phyloP scores from a whole-genome alignment of 2,113 vertebrate species.

The Speoplatyrhinus poulsoni region DNA sequence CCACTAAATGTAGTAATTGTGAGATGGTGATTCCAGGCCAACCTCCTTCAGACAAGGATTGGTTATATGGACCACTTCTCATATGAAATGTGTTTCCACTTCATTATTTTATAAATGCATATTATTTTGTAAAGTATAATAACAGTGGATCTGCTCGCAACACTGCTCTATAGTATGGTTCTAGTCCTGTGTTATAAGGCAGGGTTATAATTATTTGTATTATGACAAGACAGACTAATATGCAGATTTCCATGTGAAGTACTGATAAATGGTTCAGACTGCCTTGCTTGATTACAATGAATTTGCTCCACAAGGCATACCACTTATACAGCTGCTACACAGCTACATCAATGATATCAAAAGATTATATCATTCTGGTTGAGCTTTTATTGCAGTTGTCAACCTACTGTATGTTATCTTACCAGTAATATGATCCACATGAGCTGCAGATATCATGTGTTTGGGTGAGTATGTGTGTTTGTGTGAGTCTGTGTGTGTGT shows the following conservation, averaged over 20 bases:
- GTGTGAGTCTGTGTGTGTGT: constrained; percentile 2
- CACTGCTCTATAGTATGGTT: too few relatives aligned
- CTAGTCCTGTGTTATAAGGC: too few relatives aligned
- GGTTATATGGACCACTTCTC: constrained; percentile 36
- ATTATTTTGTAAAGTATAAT: too few relatives aligned
- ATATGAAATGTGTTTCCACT: constrained; percentile 23
- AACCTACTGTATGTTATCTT: background rate
- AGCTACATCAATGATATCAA: background rate
- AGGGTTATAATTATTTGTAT: too few relatives aligned
- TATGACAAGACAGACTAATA: too few relatives aligned
- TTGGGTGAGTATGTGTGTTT: background rate
- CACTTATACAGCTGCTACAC: background rate
- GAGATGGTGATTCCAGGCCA: constrained; percentile 39
- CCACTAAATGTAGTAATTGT: too few relatives aligned
- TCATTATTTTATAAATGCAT: background rate
- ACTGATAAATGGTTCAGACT: too few relatives aligned
- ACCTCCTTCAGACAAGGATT: constrained; percentile 49
- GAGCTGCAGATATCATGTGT: background rate
- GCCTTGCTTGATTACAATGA: too few relatives aligned
- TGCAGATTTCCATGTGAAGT: too few relatives aligned
- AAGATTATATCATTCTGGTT: background rate
- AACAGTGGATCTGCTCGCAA: too few relatives aligned
- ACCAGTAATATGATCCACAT: background rate
- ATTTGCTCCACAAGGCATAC: background rate
- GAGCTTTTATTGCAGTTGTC: background rate